Conservation (phyloP, 2,113 vertebrate species). For the Falco punctatus region DNA sequence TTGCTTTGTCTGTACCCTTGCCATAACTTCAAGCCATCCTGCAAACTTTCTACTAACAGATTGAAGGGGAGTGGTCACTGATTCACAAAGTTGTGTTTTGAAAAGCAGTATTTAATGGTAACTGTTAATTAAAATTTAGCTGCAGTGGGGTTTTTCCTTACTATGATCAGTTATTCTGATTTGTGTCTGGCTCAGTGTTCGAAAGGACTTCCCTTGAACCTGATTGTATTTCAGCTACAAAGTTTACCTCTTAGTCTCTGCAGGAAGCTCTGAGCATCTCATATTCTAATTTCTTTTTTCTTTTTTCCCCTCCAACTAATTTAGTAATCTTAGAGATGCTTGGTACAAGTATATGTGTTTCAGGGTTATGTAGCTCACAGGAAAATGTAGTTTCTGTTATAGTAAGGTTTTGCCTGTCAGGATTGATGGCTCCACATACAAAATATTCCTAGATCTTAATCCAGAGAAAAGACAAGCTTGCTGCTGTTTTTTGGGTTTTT, state of each 20-base stretch:
- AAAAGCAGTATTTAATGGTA: neutral
- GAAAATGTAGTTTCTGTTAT: neutral
- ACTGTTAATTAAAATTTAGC: neutral
- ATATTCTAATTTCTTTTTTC: neutral
- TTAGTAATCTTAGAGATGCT: neutral
- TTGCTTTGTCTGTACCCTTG: neutral
- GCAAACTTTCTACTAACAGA: neutral
- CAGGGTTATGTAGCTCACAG: neutral
- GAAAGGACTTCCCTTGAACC: neutral
- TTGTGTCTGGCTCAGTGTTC: neutral
- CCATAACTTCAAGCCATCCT: neutral
- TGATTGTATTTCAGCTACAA: neutral
- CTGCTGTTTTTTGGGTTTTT: neutral
- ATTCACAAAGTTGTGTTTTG: constrained; percentile 11
- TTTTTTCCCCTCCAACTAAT: neutral
- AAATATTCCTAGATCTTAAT: neutral
- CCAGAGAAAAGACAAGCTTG: neutral
- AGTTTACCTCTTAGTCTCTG: neutral
- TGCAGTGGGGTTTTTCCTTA: neutral
- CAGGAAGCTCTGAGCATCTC: neutral
- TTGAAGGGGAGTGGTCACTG: neutral
- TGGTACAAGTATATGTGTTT: neutral
- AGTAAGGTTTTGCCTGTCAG: neutral
- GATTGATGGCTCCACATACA: neutral
- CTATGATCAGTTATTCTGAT: neutral